Evolutionary conservation across 2,797 vertebrate species (phyloP).

Genomic region (Lepus townsendii): DNA sequence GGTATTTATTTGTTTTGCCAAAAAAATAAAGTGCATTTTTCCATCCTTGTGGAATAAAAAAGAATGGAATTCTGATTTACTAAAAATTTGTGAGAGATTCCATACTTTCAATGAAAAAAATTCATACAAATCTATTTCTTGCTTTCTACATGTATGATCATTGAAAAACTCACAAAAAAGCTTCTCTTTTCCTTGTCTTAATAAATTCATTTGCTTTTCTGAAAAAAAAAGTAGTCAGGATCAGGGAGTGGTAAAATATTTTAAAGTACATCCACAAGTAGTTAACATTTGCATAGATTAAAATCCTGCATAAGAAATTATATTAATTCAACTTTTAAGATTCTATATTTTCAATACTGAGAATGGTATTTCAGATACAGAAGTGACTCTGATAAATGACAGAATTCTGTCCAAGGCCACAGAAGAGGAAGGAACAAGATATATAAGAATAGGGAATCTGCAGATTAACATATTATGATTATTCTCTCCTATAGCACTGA

Average conservation of each 20-base stretch:
- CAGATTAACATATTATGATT: constrained; percentile 58
- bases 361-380: constrained; percentile 53
- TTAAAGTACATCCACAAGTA: constrained; percentile 2
- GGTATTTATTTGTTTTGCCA: constrained; percentile 79
- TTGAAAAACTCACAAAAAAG: constrained; percentile 54
- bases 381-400: constrained; percentile 62
- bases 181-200: constrained; percentile 7
- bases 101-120: constrained; percentile 64
- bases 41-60: constrained; percentile 71
- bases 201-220: constrained; percentile 62
- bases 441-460: constrained; percentile 41
- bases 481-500: constrained; percentile 42
- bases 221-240: constrained; percentile 44
- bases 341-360: constrained; percentile 44
- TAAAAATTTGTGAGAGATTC: constrained; percentile 71
- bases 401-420: constrained; percentile 58
- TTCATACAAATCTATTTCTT: constrained; percentile 50
- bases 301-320: constrained; percentile 25
- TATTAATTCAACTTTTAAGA: constrained; percentile 72
- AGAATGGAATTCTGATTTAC: constrained; percentile 71
- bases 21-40: constrained; percentile 76
- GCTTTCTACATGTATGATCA: constrained; percentile 23
- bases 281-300: constrained; percentile 3
- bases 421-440: constrained; percentile 34
- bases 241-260: constrained; percentile 25